Conservation (phyloP, 2,113 vertebrate genomes). For the Alexandromys fortis region DNA sequence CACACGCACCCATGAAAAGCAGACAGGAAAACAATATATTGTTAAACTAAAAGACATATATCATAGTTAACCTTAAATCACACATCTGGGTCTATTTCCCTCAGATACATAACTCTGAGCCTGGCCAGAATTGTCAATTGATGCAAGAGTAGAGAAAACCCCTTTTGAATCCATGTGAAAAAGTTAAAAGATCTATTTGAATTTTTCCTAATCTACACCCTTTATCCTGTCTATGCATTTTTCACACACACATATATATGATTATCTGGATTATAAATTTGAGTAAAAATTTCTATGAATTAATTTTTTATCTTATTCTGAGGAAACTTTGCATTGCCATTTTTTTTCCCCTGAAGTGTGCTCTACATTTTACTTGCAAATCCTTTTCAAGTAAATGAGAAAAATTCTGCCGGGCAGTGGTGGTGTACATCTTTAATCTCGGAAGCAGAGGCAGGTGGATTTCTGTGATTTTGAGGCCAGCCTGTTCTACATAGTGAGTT, state of each 20-base stretch:
- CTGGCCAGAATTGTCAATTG: background rate
- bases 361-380: background rate
- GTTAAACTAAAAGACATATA: background rate
- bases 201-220: background rate
- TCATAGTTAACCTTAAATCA: background rate
- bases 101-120: background rate
- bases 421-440: no score
- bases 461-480: no score
- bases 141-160: background rate
- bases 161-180: slow-evolving; percentile 14
- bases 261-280: background rate
- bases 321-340: background rate
- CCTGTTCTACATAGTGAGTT: no score
- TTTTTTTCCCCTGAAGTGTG: background rate
- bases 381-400: background rate
- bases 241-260: background rate
- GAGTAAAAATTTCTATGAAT: background rate
- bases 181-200: background rate
- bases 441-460: no score
- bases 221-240: background rate
- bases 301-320: background rate
- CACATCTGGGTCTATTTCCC: background rate
- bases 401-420: background rate
- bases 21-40: background rate
- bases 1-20: background rate